Conservation (phyloP, 2,888 invertebrate genomes). For the Opisthograptis luteolata region DNA sequence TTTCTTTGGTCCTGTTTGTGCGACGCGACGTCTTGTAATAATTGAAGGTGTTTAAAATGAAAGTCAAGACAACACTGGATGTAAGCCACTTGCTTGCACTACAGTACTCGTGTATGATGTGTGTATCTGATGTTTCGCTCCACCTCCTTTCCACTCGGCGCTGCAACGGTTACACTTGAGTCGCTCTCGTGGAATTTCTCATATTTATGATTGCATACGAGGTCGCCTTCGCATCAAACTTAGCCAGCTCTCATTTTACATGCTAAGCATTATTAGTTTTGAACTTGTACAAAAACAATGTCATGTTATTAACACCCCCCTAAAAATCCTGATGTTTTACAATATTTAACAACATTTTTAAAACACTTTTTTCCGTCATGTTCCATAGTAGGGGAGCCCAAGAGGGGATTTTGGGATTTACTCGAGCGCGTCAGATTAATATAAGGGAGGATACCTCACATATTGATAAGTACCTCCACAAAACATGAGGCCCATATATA, state of each 20-base stretch:
- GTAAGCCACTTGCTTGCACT: no score
- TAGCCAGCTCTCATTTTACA: slow-evolving; percentile 32
- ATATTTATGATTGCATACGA: slow-evolving; percentile 54
- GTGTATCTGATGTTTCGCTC: slow-evolving; percentile 72
- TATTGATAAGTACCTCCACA: no score
- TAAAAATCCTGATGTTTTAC: background rate
- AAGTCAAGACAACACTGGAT: slow-evolving; percentile 22
- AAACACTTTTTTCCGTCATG: background rate
- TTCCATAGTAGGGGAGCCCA: no score
- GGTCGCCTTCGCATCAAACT: slow-evolving; percentile 50
- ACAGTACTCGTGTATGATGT: slow-evolving; percentile 70
- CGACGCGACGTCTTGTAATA: no score
- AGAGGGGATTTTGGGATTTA: no score
- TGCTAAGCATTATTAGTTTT: slow-evolving; percentile 51
- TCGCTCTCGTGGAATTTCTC: slow-evolving; percentile 63
- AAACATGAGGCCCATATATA: no score
- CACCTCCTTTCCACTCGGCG: slow-evolving; percentile 54
- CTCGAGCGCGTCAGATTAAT: no score
- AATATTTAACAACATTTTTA: background rate
- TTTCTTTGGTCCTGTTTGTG: no score
- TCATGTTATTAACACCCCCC: slow-evolving; percentile 1
- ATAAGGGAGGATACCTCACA: no score
- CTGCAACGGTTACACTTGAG: slow-evolving; percentile 51
- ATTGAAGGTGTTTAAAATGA: no score
- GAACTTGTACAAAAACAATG: slow-evolving; percentile 43